These are phyloP conservation scores for Limonius californicus DNA, from an alignment of 1,140 invertebrate genomes.

Conservation along the genomic window DNA sequence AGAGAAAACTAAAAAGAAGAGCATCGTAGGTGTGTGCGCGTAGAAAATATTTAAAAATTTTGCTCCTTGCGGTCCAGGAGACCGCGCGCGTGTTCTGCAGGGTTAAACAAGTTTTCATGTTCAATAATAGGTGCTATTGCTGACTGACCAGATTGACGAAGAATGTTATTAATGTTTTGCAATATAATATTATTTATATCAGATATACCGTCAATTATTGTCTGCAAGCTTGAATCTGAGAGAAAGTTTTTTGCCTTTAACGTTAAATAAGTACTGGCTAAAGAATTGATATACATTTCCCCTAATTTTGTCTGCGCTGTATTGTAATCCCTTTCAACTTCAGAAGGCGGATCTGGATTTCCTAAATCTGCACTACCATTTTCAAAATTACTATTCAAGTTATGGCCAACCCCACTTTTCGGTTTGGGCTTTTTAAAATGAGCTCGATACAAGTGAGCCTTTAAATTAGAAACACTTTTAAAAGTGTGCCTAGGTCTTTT, in stretches of 20 bases:
- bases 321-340: not conserved
- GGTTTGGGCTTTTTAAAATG: not conserved
- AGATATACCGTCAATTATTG: slow-evolving; percentile 19
- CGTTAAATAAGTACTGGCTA: slow-evolving; percentile 18
- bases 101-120: not conserved
- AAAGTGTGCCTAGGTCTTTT: no score
- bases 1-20: no score
- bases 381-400: no score
- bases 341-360: no score
- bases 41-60: no score
- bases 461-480: not conserved
- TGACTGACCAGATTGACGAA: not conserved
- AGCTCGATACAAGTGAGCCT: not conserved
- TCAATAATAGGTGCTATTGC: not conserved
- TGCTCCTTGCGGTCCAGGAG: no score
- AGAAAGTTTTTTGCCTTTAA: slow-evolving; percentile 22
- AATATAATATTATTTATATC: slow-evolving; percentile 10
- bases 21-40: no score
- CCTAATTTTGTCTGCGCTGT: not conserved
- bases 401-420: no score
- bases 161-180: not conserved
- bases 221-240: slow-evolving; percentile 12
- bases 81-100: no score
- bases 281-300: not conserved
- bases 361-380: no score